Base-by-base conservation (phyloP, 2,797 vertebrate genomes). In the Florisuga fusca region DNA sequence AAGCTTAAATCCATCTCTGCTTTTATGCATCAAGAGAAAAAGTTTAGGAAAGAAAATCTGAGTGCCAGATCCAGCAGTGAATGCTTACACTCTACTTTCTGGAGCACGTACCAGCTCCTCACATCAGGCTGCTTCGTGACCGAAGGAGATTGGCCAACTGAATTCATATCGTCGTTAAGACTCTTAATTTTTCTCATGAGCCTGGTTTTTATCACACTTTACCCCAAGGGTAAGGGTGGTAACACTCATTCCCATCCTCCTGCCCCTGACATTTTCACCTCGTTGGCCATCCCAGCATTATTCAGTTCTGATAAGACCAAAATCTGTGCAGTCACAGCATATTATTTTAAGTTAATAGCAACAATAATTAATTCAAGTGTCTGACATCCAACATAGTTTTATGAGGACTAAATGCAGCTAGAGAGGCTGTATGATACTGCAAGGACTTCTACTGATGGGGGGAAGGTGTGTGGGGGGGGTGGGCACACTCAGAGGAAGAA, bases 401-500 rank as follows among this genome's bases (percentile, higher is more conserved):
- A 69, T 53, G 71, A 61, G 17, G 71, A 27, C 29, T 51, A 10
- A 38, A 59, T 38, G 38, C 38, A 69, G 5, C 17, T 34, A 61
- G 46, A 89, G 34, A 82, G 34, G 25, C 80, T 51, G 59, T 23
- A n/a, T 45, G 72, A n/a, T 21, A 59, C 5, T 36, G 31, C 66
- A 80, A 90, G 51, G 55, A 82, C 5, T 76, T 73, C 61, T 9
- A 58, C 12, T 38, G 62, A 73, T 8, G 54, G 53, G 12, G 6
- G 1, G 6, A 8, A 15, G 38, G 5, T 15, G 38, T 5, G 13
- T 6, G 51, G 53, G 10, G 6, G 1, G 6, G 9, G 34, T 4
- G 5, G 6, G 27, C 41, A 72, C 31, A 25, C 23, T 57, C 50
- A 27, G 9, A n/a, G 29, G 41, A 86, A 76, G 53, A 69, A 19